A percentile compares a stretch with the other conserved stretches of the same genome.
These are phyloP conservation scores for Tokudaia tokunoshimensis DNA, from an alignment of 2,797 vertebrate species.

Conservation along the genomic window DNA sequence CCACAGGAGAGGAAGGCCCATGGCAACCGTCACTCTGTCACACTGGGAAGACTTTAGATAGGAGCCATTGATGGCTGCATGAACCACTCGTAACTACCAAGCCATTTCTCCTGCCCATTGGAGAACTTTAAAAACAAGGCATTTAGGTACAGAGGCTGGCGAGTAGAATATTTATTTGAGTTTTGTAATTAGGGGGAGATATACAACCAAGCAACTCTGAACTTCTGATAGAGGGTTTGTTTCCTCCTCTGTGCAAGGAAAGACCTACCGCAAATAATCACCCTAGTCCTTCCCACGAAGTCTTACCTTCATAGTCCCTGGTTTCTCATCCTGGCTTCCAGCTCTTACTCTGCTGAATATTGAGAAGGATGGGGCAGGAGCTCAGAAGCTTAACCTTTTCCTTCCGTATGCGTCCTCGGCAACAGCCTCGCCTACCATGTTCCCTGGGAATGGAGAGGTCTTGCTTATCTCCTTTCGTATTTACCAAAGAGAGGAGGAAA, in stretches of 20 bases:
- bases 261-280: background rate
- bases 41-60: background rate
- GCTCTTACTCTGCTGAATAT: background rate
- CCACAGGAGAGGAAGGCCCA: background rate
- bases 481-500: constrained; percentile 57
- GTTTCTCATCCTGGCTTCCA: constrained; percentile 38
- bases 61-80: background rate
- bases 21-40: background rate
- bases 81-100: background rate
- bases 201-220: background rate
- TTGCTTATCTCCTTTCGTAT: constrained; percentile 16
- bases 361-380: background rate
- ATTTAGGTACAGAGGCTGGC: background rate
- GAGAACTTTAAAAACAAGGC: background rate
- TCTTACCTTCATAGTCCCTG: background rate
- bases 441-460: background rate
- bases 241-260: constrained; percentile 30
- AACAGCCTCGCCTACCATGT: background rate
- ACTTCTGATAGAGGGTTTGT: background rate
- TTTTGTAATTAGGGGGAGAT: background rate
- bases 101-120: background rate
- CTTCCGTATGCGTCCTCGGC: background rate
- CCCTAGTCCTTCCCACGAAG: background rate
- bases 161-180: background rate
- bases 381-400: background rate